A percentile compares a stretch with the other conserved stretches of the same genome.
These are phyloP conservation scores for Chironomus tentans DNA, from an alignment of 2,888 invertebrate species.

Conservation along the genomic window DNA sequence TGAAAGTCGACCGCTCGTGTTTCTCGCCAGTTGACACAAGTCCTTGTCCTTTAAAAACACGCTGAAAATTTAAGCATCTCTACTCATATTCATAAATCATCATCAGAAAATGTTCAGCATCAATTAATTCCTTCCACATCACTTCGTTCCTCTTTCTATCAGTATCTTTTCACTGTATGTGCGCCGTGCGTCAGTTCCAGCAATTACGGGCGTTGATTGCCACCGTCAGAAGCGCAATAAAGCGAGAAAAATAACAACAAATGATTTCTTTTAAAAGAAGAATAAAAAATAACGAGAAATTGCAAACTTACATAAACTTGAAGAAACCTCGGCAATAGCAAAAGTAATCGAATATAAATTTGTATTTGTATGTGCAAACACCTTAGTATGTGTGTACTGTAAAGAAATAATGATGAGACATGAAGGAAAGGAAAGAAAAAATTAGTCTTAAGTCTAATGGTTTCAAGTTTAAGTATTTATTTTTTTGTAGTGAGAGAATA, in stretches of 20 bases:
- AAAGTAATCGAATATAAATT: neutral
- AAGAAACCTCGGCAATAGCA: neutral
- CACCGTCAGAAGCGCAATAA: constrained; percentile 4
- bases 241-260: neutral
- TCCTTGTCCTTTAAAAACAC: no score
- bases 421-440: neutral
- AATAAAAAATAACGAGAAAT: neutral
- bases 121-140: constrained; percentile 12
- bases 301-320: neutral
- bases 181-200: neutral
- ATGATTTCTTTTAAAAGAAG: neutral
- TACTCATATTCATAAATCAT: constrained; percentile 1
- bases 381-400: no score
- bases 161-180: neutral
- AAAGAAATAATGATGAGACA: no score
- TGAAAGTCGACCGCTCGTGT: no score
- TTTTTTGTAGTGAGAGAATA: no score
- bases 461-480: constrained; percentile 26
- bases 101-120: neutral
- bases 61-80: no score
- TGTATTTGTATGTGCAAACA: neutral
- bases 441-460: constrained; percentile 4
- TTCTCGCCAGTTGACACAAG: no score
- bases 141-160: neutral
- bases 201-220: neutral